These are phyloP conservation scores for Timandra comae DNA, from an alignment of 2,888 invertebrate species.

Conservation along the genomic window DNA sequence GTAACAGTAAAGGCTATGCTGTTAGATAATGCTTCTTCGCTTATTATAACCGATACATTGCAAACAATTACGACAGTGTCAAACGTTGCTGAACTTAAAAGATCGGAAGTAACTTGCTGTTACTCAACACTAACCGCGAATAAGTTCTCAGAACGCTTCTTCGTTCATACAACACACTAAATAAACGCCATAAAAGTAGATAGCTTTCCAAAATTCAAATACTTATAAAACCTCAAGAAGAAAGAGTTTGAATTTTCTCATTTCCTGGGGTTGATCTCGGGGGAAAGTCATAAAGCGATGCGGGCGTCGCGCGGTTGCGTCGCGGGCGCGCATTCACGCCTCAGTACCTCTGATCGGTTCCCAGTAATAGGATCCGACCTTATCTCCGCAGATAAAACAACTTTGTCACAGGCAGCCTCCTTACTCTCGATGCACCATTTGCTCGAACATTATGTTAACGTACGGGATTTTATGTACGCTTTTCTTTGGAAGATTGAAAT, in stretches of 20 bases:
- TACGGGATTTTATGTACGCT: slow-evolving; percentile 44
- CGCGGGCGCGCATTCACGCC: slow-evolving; percentile 36
- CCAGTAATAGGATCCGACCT: slow-evolving; percentile 36
- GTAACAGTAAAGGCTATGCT: no score
- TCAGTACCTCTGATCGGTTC: slow-evolving; percentile 25
- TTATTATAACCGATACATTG: no score
- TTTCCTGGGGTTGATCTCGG: slow-evolving; percentile 26
- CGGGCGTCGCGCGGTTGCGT: slow-evolving; percentile 57
- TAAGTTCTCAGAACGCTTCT: no score
- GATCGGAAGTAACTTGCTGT: no score
- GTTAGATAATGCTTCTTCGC: no score
- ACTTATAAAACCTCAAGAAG: background rate
- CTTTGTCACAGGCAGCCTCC: slow-evolving; percentile 57
- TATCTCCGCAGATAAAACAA: slow-evolving; percentile 64
- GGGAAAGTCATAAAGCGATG: slow-evolving; percentile 55
- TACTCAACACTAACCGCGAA: no score
- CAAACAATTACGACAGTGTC: no score
- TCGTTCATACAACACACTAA: no score
- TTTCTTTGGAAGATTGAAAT: slow-evolving; percentile 24
- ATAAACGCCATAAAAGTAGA: no score
- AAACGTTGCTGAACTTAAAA: no score
- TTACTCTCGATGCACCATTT: slow-evolving; percentile 56
- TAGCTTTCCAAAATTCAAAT: no score
- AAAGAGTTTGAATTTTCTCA: slow-evolving; percentile 15
- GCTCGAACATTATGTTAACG: slow-evolving; percentile 60